Conservation (phyloP, 1,140 invertebrate genomes). For the Apis cerana region DNA sequence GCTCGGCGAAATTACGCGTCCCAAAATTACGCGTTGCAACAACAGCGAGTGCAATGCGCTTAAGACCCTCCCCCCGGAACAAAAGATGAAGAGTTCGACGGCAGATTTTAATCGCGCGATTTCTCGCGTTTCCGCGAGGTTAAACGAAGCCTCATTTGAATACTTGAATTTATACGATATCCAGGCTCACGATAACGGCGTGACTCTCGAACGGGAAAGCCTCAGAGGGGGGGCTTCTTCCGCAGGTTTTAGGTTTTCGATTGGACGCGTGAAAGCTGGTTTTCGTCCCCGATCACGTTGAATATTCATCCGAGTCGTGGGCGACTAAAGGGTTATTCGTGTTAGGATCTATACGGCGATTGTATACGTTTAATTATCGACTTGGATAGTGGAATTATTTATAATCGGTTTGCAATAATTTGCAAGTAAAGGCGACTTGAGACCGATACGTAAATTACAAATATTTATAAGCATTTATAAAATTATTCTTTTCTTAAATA, state of each 20-base stretch:
- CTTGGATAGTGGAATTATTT: neutral
- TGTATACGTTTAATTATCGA: neutral
- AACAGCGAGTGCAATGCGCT: constrained; percentile 37
- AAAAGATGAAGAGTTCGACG: no score
- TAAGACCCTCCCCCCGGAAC: no score
- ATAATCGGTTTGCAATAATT: no score
- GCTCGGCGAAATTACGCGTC: constrained; percentile 57
- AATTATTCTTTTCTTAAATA: no score
- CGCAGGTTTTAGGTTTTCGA: neutral
- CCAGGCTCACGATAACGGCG: neutral
- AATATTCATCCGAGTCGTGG: neutral
- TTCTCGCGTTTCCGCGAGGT: constrained; percentile 11
- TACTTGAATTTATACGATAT: constrained; percentile 20
- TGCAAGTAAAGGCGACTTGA: no score
- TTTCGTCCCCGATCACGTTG: neutral
- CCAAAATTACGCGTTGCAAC: constrained; percentile 59
- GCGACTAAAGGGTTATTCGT: neutral
- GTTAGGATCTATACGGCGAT: neutral
- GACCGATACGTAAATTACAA: no score
- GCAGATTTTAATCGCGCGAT: constrained; percentile 24
- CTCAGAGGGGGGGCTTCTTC: neutral
- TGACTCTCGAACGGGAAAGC: neutral
- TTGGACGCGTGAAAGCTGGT: neutral
- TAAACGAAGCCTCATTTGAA: constrained; percentile 32
- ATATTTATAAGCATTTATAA: no score